Conservation (phyloP, 2,888 invertebrate genomes). For the Phengaris arion region DNA sequence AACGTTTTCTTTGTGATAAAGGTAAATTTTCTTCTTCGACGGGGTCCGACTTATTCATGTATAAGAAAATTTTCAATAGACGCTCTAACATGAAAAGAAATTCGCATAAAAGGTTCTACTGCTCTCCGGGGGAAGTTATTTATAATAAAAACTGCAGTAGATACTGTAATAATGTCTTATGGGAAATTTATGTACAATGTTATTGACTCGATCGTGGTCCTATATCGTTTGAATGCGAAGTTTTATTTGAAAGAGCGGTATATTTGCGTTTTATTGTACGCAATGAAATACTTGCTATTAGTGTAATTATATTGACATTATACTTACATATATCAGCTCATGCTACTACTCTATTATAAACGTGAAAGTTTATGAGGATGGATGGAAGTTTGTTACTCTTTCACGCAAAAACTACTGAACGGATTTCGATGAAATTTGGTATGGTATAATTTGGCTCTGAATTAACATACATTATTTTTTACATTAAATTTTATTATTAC, state of each 20-base stretch:
- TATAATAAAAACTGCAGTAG: conserved; percentile 52
- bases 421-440: no score
- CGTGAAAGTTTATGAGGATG: no score
- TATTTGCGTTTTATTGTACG: not conserved
- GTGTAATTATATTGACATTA: no score
- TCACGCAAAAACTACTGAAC: no score
- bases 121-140: conserved; percentile 49
- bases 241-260: conserved; percentile 1
- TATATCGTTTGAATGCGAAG: conserved; percentile 30
- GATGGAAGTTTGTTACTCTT: no score
- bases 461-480: no score
- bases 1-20: conserved; percentile 30
- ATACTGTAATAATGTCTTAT: conserved; percentile 33
- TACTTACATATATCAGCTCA: no score
- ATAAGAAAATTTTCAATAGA: conserved; percentile 40
- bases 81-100: conserved; percentile 41
- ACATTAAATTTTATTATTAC: no score
- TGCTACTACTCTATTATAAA: no score
- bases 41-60: conserved; percentile 31
- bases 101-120: conserved; percentile 45
- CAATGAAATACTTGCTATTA: not conserved
- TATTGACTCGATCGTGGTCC: conserved; percentile 40
- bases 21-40: conserved; percentile 30
- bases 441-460: no score
- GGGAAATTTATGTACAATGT: conserved; percentile 35